Evolutionary conservation across 1,140 invertebrate genomes (phyloP).

Genomic region (Sinella curviseta): DNA sequence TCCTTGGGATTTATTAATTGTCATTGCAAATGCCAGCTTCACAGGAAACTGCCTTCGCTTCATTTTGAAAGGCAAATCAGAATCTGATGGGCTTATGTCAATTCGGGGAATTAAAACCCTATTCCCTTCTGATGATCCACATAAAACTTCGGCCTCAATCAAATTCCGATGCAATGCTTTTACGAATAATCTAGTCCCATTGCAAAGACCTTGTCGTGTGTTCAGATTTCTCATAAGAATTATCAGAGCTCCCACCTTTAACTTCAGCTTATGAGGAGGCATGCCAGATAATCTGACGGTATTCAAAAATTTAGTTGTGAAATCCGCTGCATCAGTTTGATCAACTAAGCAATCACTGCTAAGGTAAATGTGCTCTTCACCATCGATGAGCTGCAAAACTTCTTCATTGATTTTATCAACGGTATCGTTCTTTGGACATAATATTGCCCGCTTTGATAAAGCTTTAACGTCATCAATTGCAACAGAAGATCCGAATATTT

Average conservation of each 20-base stretch:
- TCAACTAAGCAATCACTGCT: neutral
- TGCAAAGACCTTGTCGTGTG: conserved; percentile 30
- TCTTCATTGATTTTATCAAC: conserved; percentile 44
- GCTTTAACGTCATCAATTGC: conserved; percentile 15
- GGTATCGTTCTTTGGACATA: conserved; percentile 49
- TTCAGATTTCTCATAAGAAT: conserved; percentile 44
- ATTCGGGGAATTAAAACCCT: conserved; percentile 35
- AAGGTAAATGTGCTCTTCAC: neutral
- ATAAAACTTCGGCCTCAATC: neutral
- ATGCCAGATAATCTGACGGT: conserved; percentile 32
- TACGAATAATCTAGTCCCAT: conserved; percentile 41
- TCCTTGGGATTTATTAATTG: conserved; percentile 60
- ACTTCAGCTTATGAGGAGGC: conserved; percentile 46
- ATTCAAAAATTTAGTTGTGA: neutral
- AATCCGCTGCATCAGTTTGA: neutral
- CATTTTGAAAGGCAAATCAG: conserved; percentile 55
- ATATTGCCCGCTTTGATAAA: conserved; percentile 51
- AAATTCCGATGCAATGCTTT: conserved; percentile 24
- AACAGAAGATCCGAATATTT: conserved; percentile 51
- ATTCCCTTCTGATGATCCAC: conserved; percentile 8
- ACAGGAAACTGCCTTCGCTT: conserved; percentile 57
- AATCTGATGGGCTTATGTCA: conserved; percentile 36
- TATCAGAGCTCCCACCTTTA: conserved; percentile 46
- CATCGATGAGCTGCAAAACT: conserved; percentile 34
- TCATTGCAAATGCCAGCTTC: conserved; percentile 58